Percentiles rank a stretch among this genome's conserved stretches.
Conservation (phyloP, 2,113 vertebrate species). For the Cryptotis parvus region DNA sequence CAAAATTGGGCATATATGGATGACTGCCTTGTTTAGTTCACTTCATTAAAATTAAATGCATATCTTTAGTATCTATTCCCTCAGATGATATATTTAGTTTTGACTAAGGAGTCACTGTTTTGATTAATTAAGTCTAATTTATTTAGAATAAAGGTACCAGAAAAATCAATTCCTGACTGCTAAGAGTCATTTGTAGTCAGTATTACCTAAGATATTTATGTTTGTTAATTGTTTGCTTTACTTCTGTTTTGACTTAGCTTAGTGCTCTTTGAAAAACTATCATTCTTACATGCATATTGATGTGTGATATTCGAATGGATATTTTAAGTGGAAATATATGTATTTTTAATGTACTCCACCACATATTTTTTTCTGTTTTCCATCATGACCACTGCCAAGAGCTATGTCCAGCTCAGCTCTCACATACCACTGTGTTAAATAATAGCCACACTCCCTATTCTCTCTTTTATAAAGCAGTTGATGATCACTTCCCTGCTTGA, state of each 20-base stretch:
- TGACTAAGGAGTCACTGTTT: not conserved
- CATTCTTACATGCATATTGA: accelerated
- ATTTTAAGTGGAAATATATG: not conserved
- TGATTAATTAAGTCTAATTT: not conserved
- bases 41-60: not conserved
- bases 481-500: not conserved
- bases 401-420: not conserved
- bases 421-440: not conserved
- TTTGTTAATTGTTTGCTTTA: not conserved
- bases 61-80: not conserved
- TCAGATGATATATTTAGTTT: not conserved
- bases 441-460: not conserved
- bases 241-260: not conserved
- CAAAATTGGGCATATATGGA: not conserved
- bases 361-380: no score
- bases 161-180: not conserved
- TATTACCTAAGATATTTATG: not conserved
- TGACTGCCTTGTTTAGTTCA: not conserved
- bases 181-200: not conserved
- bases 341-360: not conserved
- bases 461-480: not conserved
- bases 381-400: not conserved
- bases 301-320: not conserved
- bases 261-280: not conserved
- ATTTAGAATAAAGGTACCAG: not conserved